Base-by-base conservation (phyloP, 1,140 invertebrate species). In the Drosophila miranda region DNA sequence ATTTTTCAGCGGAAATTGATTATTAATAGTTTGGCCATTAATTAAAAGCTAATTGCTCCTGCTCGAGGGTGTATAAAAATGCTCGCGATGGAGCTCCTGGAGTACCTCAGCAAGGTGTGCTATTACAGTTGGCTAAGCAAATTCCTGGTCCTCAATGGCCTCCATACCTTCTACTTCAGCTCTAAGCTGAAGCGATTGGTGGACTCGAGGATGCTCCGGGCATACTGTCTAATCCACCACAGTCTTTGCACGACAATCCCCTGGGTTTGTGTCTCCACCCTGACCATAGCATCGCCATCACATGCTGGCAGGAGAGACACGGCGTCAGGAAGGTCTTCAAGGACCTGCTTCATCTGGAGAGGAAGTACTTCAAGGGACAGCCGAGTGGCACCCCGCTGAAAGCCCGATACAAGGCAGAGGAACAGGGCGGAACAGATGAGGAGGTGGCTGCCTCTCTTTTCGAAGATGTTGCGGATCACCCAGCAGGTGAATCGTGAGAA, bases 151-250 rank as follows among this genome's bases (percentile, higher is more conserved):
- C 51, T 75, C 0, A 75, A 75, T n/a, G 72, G 72, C 1, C 71
- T 75, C 5, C 38, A 67, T 30, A 66, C 30, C 3, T 75, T 38
- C 41, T 55, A 75, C n/a, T 75, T 51, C 7, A 11, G 45, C 9
- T 1, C n/a, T n/a, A n/a, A n/a, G n/a, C n/a, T n/a, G n/a, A n/a
- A n/a, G n/a, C n/a, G 6, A 0, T 43, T 75, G 1, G 41, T 3
- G 14, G 11, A 23, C 34, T 52, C 41, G 7, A 13, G 30, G 6
- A 44, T 43, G 5, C 41, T 67, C 0, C 51, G 51, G 14, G 4
- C 16, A 0, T 75, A 75, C 28, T 67, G 71, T 11, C 11, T 51
- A 8, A 6, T 75, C 2, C 72, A 75, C 11, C 71, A 75, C 11
- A 4, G 14, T 7, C 51, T 75, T 3, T 75, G 53, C 28, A 11